A percentile compares a stretch with the other conserved stretches of the same genome.
phyloP scores from a whole-genome alignment of 2,888 invertebrate species.

The Spodoptera picta region DNA sequence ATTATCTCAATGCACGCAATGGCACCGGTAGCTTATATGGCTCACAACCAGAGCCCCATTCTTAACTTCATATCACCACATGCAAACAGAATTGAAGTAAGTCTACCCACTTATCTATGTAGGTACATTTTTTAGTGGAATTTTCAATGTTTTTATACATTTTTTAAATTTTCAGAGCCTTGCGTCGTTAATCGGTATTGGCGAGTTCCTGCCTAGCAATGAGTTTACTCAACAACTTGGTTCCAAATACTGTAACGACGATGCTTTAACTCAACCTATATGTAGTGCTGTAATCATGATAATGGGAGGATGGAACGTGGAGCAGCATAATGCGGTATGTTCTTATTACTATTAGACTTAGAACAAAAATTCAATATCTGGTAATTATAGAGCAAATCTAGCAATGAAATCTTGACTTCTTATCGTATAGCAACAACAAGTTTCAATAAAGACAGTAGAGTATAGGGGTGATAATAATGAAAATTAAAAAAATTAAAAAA shows the following conservation, averaged over 20 bases:
- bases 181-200: slow-evolving; percentile 81
- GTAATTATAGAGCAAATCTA: too few species aligned
- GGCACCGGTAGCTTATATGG: slow-evolving; percentile 91
- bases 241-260: slow-evolving; percentile 86
- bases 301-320: slow-evolving; percentile 89
- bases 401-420: too few species aligned
- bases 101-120: slow-evolving; percentile 4
- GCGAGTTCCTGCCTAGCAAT: slow-evolving; percentile 91
- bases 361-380: background rate
- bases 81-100: slow-evolving; percentile 79
- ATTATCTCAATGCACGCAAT: slow-evolving; percentile 90
- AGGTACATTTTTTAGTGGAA: background rate
- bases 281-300: slow-evolving; percentile 91
- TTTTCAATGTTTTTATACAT: slow-evolving; percentile 2
- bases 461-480: too few species aligned
- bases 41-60: slow-evolving; percentile 85
- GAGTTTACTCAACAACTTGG: slow-evolving; percentile 85
- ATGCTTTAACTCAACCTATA: slow-evolving; percentile 86
- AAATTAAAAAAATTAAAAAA: too few species aligned
- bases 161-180: slow-evolving; percentile 67
- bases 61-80: slow-evolving; percentile 80
- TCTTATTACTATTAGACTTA: background rate
- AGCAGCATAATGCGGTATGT: slow-evolving; percentile 69
- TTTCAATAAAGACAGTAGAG: too few species aligned
- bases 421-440: too few species aligned